Base-by-base conservation (phyloP, 2,888 invertebrate species). In the Pediacus dermestoides region DNA sequence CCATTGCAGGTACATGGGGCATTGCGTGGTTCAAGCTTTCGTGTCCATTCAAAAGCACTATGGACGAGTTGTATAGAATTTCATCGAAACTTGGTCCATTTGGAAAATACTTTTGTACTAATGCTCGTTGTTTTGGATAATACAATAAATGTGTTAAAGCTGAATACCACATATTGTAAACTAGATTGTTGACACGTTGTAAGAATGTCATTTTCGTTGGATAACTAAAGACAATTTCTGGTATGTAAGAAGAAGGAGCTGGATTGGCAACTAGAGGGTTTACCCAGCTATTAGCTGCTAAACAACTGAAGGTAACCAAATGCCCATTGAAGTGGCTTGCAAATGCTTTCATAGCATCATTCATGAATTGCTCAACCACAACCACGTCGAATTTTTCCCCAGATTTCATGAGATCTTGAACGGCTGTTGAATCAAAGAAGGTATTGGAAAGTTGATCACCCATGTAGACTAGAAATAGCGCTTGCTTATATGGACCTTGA, bases 1-100 rank as follows among this genome's bases (percentile, higher is more conserved):
- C 60, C 42, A 75, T 66, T 52, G 74, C 75, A 0, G 78, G 77
- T 2, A 75, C 65, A 23, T 71, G 66, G 0, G 78, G 76, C 4
- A 66, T 59, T 1, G 75, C 66, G 3, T 62, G 46, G 30, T 72
- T 71, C 39, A 73, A 69, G 56, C 73, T 74, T 28, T 70, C 72
- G 52, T 79, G 77, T 0, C 62, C 60, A 41, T 66, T 66, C 4
- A 60, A 11, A 4, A 66, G 33, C 1, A 63, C 42, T 34, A 66
- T 34, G 1, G 61, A 58, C 0, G 50, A 45, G 34, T 61, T 61
- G 30, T 56, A 52, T 1, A 58, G 33, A 4, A 58, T 12, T 4
- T 60, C 53, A 22, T 50, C 18, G 2, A 64, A 25, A 21, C 51
- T 36, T 1, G 56, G 55, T 1, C 51, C 51, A 30, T 58, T 45